A percentile compares a stretch with the other conserved stretches of the same genome.
Conservation (phyloP, 2,888 invertebrate genomes). For the Thereva nobilitata region DNA sequence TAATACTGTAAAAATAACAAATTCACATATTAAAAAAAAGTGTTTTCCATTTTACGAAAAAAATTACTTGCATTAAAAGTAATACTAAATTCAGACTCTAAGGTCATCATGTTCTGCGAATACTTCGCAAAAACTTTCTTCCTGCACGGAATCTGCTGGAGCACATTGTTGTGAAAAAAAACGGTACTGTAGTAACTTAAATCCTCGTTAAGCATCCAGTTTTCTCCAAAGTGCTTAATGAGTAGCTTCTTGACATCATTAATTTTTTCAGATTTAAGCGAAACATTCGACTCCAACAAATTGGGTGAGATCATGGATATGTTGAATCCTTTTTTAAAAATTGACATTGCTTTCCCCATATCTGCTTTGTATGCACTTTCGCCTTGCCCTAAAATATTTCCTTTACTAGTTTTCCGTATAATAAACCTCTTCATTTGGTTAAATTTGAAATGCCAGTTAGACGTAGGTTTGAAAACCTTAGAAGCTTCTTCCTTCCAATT, state of each 20-base stretch:
- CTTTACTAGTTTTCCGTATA: neutral
- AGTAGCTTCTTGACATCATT: neutral
- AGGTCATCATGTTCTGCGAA: too few relatives aligned
- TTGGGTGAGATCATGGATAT: neutral
- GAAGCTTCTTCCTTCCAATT: neutral
- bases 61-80: too few relatives aligned
- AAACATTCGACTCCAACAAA: neutral
- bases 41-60: too few relatives aligned
- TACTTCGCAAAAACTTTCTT: too few relatives aligned
- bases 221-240: neutral
- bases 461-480: neutral
- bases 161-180: too few relatives aligned
- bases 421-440: neutral
- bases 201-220: neutral
- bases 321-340: neutral
- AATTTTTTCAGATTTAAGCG: slow-evolving; percentile 1
- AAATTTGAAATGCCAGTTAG: neutral
- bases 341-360: neutral
- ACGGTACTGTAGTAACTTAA: slow-evolving; percentile 9
- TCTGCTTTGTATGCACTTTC: neutral
- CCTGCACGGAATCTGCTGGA: too few relatives aligned
- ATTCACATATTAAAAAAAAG: too few relatives aligned
- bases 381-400: neutral
- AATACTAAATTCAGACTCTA: too few relatives aligned
- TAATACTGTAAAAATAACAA: too few relatives aligned